Evolutionary conservation across 2,888 invertebrate genomes (phyloP).

Genomic region (Eristalis tenax): DNA sequence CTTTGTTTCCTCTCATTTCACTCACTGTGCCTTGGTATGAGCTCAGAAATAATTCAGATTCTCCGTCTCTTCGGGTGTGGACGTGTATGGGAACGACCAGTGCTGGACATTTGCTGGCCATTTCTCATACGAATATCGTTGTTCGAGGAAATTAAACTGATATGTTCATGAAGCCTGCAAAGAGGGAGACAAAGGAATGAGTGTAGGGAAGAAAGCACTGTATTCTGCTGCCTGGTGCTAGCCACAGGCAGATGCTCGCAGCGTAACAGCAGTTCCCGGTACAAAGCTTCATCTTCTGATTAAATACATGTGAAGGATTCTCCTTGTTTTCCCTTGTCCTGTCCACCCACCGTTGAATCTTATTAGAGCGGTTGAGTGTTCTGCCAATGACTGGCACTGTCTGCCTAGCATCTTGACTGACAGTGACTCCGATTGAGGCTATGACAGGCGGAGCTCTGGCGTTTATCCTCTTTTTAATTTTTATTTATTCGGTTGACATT

Average conservation of each 20-base stretch:
- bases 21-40: not conserved
- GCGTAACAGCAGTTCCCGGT: conserved; percentile 1
- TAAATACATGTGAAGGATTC: conserved; percentile 24
- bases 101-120: conserved; percentile 48
- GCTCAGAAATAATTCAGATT: conserved; percentile 41
- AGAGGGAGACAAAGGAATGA: not conserved
- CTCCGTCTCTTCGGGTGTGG: not conserved
- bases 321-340: not conserved
- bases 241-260: conserved; percentile 48
- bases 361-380: not conserved
- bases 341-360: not conserved
- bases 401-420: conserved; percentile 31
- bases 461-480: conserved; percentile 54
- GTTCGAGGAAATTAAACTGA: conserved; percentile 66
- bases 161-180: conserved; percentile 5
- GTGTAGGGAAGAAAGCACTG: not conserved
- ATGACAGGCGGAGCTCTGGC: conserved; percentile 2
- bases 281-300: conserved; percentile 37
- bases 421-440: not conserved
- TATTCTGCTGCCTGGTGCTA: conserved; percentile 30
- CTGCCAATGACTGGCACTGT: conserved; percentile 35
- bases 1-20: not conserved
- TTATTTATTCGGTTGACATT: conserved; percentile 57
- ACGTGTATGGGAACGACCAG: conserved; percentile 1
- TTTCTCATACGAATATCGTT: conserved; percentile 46